These are phyloP conservation scores for Diuraphis noxia DNA, from an alignment of 1,140 invertebrate species.

Conservation along the genomic window DNA sequence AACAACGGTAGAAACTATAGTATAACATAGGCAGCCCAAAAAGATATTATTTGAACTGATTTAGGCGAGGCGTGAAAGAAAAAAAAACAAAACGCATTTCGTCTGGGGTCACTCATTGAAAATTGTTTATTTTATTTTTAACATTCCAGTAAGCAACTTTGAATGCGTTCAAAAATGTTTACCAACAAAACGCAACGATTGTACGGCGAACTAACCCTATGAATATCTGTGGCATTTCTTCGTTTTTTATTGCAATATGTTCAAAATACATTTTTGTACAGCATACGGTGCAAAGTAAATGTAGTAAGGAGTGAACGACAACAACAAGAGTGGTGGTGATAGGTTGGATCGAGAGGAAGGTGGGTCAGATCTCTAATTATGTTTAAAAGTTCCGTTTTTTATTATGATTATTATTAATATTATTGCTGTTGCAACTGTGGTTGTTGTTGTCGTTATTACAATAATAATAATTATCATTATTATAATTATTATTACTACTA, in stretches of 20 bases:
- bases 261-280: neutral
- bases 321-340: neutral
- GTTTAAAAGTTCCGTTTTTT: neutral
- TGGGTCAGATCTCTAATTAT: neutral
- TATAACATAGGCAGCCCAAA: neutral
- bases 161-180: neutral
- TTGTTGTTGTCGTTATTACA: neutral
- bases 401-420: neutral
- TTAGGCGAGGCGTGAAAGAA: neutral
- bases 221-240: neutral
- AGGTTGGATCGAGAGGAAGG: neutral
- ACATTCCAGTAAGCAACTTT: constrained; percentile 2
- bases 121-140: neutral
- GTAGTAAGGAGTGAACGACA: neutral
- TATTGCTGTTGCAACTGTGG: neutral
- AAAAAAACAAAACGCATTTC: neutral
- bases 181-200: constrained; percentile 18
- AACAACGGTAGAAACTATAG: neutral
- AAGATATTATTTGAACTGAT: neutral
- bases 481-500: neutral
- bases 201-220: neutral
- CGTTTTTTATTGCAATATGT: neutral
- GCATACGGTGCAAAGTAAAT: neutral
- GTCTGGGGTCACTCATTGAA: neutral
- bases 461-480: neutral